Conservation (phyloP, 2,888 invertebrate genomes). For the Synanthedon vespiformis region DNA sequence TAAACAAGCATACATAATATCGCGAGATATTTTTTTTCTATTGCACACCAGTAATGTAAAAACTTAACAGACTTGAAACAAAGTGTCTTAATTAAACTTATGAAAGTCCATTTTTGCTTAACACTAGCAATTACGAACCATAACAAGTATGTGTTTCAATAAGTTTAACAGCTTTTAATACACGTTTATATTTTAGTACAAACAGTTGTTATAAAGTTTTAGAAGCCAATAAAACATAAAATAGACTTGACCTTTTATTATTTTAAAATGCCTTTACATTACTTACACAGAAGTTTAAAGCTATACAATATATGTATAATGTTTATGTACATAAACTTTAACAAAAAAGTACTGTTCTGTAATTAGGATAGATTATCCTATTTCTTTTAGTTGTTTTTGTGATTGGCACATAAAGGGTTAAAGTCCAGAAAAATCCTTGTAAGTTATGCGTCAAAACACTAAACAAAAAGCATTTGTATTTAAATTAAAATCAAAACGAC, state of each 20-base stretch:
- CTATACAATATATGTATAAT: neutral
- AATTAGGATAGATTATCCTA: too few species aligned
- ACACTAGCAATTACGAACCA: constrained; percentile 40
- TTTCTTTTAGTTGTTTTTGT: too few species aligned
- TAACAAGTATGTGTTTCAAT: constrained; percentile 47
- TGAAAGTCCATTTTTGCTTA: constrained; percentile 46
- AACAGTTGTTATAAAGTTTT: constrained; percentile 66
- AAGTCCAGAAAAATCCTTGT: too few species aligned
- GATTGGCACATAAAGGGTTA: too few species aligned
- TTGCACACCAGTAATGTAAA: constrained; percentile 3
- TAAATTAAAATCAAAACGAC: too few species aligned
- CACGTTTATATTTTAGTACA: constrained; percentile 69
- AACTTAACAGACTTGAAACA: constrained; percentile 8
- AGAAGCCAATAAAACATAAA: constrained; percentile 65
- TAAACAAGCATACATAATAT: neutral
- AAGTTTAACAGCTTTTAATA: constrained; percentile 60
- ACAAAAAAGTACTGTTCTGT: too few species aligned
- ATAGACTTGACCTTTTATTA: constrained; percentile 23
- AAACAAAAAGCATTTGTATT: too few species aligned
- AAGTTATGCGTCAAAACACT: too few species aligned
- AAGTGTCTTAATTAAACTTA: constrained; percentile 36
- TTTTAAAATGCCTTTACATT: constrained; percentile 9
- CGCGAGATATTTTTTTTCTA: constrained; percentile 1
- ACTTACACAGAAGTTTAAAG: neutral
- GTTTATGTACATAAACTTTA: neutral